These are phyloP conservation scores for Fukomys damarensis DNA, from an alignment of 2,113 vertebrate species.

Conservation along the genomic window DNA sequence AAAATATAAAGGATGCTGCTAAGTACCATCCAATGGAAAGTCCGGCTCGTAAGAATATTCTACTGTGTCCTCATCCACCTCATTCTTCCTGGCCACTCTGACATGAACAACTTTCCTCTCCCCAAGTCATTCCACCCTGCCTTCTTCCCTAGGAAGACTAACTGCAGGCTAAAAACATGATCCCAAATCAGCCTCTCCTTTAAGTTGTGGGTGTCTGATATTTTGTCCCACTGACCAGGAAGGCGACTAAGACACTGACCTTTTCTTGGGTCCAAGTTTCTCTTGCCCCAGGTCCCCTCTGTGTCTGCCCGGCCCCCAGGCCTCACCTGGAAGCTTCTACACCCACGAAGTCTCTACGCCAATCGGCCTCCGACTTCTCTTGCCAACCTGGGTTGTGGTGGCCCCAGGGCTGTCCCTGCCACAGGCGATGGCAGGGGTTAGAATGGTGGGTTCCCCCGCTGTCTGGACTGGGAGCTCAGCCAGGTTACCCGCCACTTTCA, in stretches of 20 bases:
- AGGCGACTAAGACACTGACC: background rate
- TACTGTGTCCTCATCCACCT: background rate
- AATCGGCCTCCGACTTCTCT: background rate
- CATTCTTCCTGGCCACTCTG: background rate
- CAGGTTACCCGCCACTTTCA: accelerated
- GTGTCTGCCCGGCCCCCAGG: background rate
- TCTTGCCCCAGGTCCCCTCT: background rate
- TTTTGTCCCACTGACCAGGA: background rate
- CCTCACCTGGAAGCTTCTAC: background rate
- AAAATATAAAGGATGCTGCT: background rate
- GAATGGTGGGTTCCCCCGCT: background rate
- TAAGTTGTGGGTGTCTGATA: background rate
- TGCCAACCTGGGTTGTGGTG: background rate
- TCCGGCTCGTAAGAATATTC: background rate
- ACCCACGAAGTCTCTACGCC: background rate
- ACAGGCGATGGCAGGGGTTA: background rate
- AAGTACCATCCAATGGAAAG: background rate
- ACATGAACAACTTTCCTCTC: background rate
- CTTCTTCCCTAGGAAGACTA: background rate
- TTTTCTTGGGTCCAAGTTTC: background rate
- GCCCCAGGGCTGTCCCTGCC: background rate
- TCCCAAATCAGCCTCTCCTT: background rate
- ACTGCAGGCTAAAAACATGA: background rate
- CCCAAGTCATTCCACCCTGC: background rate
- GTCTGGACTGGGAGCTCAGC: background rate